Evolutionary conservation across 2,113 vertebrate species (phyloP).

Genomic region (Trogon surrucura): DNA sequence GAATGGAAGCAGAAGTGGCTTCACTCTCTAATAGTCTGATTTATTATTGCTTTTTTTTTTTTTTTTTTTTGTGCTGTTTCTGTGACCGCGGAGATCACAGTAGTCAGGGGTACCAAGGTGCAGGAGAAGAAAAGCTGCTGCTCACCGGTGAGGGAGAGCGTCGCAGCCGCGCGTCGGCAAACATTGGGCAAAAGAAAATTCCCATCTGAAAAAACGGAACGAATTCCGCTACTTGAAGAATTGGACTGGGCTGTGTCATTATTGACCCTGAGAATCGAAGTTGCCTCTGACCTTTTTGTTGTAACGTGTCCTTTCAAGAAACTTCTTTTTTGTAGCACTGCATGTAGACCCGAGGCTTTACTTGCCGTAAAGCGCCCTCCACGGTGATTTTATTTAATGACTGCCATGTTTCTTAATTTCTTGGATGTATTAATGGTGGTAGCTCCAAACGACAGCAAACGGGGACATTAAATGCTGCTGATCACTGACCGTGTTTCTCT

Average conservation of each 20-base stretch:
- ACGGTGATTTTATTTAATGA: conserved; percentile 24
- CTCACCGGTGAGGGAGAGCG: neutral
- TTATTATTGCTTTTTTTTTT: neutral
- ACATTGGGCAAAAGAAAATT: neutral
- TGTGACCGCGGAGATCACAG: neutral
- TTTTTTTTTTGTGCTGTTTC: neutral
- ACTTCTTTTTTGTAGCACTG: conserved; percentile 72
- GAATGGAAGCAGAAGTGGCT: neutral
- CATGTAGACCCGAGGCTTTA: conserved; percentile 55
- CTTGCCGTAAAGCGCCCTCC: neutral
- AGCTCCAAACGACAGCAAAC: neutral
- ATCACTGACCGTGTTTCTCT: conserved; percentile 20
- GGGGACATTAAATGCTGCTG: conserved; percentile 66
- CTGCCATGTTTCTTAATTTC: conserved; percentile 40
- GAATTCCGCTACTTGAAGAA: conserved; percentile 65
- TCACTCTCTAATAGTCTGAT: neutral
- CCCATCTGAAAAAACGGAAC: conserved; percentile 44
- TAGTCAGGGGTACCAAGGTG: neutral
- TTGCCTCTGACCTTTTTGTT: conserved; percentile 70
- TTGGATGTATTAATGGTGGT: conserved; percentile 39
- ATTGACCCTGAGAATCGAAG: conserved; percentile 39
- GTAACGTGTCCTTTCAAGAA: conserved; percentile 72
- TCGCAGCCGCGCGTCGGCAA: neutral
- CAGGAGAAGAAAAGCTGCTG: neutral
- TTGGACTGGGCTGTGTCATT: conserved; percentile 36